Evolutionary conservation across 2,797 vertebrate species (phyloP).

Genomic region (Nyctibius grandis): DNA sequence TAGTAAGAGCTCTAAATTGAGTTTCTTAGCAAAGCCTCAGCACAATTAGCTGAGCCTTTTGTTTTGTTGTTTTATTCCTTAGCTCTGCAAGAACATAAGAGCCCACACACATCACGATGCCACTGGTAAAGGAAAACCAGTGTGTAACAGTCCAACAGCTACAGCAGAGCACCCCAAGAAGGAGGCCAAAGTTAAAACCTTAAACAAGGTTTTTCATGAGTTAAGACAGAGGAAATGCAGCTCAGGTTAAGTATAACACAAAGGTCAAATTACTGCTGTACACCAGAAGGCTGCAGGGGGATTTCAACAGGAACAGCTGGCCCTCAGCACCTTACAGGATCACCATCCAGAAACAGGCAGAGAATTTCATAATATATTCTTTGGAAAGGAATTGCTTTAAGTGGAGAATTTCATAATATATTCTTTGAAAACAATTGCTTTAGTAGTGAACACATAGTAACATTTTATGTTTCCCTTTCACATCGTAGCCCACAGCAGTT

Average conservation of each 20-base stretch:
- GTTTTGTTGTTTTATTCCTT: not conserved
- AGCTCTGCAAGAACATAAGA: not conserved
- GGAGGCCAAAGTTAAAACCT: no score
- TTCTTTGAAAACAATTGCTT: not conserved
- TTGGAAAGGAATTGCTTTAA: not conserved
- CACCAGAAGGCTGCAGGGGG: not conserved
- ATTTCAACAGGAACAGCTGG: not conserved
- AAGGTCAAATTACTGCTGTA: not conserved
- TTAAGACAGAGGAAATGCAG: not conserved
- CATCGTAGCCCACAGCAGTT: not conserved
- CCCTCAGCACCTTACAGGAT: not conserved
- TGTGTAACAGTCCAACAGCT: not conserved
- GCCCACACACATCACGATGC: not conserved
- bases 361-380: not conserved
- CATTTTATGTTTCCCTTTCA: not conserved
- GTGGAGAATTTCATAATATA: not conserved
- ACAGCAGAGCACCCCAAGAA: not conserved
- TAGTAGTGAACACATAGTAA: not conserved
- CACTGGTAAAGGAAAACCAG: not conserved
- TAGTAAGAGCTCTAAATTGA: not conserved
- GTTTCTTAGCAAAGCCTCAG: not conserved
- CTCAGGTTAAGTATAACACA: not conserved
- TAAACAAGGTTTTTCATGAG: not conserved
- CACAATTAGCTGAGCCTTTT: not conserved
- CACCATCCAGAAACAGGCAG: not conserved